Conservation (phyloP, 2,797 vertebrate species). For the Pachyuromys duprasi region DNA sequence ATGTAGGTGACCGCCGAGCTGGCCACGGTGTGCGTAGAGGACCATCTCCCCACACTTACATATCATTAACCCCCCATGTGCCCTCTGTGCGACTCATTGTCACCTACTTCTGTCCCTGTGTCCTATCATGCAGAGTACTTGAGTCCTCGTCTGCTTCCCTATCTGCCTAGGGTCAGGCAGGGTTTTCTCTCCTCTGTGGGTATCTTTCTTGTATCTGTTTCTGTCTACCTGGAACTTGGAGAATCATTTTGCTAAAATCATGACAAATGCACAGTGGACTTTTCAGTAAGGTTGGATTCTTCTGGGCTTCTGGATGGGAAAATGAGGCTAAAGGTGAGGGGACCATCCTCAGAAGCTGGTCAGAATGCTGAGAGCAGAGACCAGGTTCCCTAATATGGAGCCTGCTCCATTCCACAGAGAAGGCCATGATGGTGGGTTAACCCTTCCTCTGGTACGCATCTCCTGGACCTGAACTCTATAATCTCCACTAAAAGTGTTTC, state of each 20-base stretch:
- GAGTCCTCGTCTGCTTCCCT: neutral
- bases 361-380: neutral
- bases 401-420: neutral
- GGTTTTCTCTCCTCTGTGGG: neutral
- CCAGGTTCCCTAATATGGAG: neutral
- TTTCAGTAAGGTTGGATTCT: neutral
- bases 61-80: neutral
- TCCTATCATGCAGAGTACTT: neutral
- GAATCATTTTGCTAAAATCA: constrained; percentile 8
- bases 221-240: neutral
- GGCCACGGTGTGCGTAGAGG: neutral
- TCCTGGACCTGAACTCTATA: neutral
- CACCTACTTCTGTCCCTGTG: neutral
- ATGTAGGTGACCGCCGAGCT: neutral
- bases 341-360: neutral
- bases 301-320: neutral
- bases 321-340: neutral
- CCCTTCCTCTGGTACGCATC: neutral
- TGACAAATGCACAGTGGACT: neutral
- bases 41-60: no score
- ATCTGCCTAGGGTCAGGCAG: neutral
- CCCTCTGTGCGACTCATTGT: neutral
- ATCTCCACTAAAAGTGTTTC: neutral
- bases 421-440: no score
- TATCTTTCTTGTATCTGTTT: neutral